These are phyloP conservation scores for Hemichromis elongatus DNA, from an alignment of 2,113 vertebrate species.

Conservation along the genomic window DNA sequence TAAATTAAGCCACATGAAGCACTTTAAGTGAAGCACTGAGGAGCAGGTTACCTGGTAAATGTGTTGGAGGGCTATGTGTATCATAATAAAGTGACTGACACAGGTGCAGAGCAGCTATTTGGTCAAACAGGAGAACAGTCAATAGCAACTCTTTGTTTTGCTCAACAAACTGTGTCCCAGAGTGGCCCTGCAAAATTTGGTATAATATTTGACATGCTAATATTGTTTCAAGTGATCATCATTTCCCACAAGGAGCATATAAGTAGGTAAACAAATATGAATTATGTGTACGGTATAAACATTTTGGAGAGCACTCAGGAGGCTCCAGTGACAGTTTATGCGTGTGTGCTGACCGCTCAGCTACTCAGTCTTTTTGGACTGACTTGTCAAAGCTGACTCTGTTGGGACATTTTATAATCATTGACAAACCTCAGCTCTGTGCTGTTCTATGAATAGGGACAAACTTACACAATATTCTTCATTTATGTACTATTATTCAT, in stretches of 20 bases:
- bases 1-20: background rate
- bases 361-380: background rate
- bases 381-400: background rate
- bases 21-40: background rate
- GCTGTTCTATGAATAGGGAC: background rate
- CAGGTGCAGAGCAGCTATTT: slow-evolving; percentile 38
- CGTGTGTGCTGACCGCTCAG: background rate
- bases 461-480: background rate
- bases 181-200: slow-evolving; percentile 35
- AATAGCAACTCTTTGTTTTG: slow-evolving; percentile 56
- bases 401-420: background rate
- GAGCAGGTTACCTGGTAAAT: slow-evolving; percentile 8
- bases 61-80: slow-evolving; percentile 36
- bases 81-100: slow-evolving; percentile 53
- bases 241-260: slow-evolving; percentile 48
- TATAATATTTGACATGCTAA: slow-evolving; percentile 64
- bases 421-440: background rate
- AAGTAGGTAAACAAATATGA: slow-evolving; percentile 63
- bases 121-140: slow-evolving; percentile 62
- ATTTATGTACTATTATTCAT: background rate
- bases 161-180: slow-evolving; percentile 31
- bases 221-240: slow-evolving; percentile 63
- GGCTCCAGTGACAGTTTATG: slow-evolving; percentile 11
- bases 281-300: slow-evolving; percentile 49
- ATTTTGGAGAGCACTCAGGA: slow-evolving; percentile 35